A percentile compares a stretch with the other conserved stretches of the same genome.
These are phyloP conservation scores for Dione juno DNA, from an alignment of 2,888 invertebrate species.

Conservation along the genomic window DNA sequence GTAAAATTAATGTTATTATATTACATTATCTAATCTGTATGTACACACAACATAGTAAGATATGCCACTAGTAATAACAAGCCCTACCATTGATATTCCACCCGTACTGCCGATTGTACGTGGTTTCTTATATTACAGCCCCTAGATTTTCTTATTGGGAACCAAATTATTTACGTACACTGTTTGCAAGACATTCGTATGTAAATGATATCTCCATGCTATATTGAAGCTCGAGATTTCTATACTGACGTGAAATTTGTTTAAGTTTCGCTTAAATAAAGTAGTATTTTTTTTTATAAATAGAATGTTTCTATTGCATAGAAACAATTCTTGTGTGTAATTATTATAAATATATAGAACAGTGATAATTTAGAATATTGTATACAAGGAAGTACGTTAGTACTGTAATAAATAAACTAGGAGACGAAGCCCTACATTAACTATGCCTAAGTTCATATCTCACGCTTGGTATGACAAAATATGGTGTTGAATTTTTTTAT, in stretches of 20 bases:
- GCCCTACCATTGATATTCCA: slow-evolving; percentile 27
- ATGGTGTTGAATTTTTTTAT: no score
- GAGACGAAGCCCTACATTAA: no score
- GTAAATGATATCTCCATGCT: background rate
- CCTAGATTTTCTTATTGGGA: slow-evolving; percentile 23
- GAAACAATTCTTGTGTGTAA: no score
- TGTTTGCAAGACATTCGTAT: slow-evolving; percentile 10
- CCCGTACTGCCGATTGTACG: slow-evolving; percentile 8
- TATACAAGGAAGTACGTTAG: no score
- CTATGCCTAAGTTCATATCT: no score
- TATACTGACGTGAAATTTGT: background rate
- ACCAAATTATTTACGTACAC: slow-evolving; percentile 28
- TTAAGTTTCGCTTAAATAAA: background rate
- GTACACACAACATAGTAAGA: background rate
- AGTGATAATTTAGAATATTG: no score
- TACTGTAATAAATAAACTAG: no score
- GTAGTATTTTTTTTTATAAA: no score
- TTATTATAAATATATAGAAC: no score
- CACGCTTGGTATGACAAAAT: no score
- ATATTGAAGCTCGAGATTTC: background rate
- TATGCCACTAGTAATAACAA: background rate
- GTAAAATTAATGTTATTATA: background rate
- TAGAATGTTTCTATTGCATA: no score
- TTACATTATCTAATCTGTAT: background rate
- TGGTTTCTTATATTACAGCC: slow-evolving; percentile 25